Percentiles rank a stretch among this genome's conserved stretches.
phyloP scores from a whole-genome alignment of 2,888 invertebrate species.

The Euplagia quadripunctaria region DNA sequence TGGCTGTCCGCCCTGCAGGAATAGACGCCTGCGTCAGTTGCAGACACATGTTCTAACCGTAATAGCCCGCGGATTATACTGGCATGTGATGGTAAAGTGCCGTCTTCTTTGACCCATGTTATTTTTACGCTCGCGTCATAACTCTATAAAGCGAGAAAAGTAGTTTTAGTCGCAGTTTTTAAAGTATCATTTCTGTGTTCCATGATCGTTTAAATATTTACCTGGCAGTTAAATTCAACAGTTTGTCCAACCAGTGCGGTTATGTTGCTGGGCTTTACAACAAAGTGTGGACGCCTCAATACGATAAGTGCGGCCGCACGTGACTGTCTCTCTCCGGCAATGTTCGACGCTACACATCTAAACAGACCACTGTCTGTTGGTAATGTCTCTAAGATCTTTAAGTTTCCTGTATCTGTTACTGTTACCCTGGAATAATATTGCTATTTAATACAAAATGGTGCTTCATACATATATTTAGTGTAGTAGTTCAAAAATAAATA shows the following conservation, averaged over 20 bases:
- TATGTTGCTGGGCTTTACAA: constrained; percentile 94
- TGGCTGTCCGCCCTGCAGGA: constrained; percentile 97
- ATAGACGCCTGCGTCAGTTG: constrained; percentile 95
- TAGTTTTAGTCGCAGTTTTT: constrained; percentile 9
- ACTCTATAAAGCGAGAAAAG: constrained; percentile 70
- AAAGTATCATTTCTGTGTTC: neutral
- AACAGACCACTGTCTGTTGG: constrained; percentile 96
- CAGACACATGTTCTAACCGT: constrained; percentile 93
- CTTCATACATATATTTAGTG: neutral
- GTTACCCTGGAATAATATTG: constrained; percentile 86
- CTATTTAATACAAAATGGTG: neutral
- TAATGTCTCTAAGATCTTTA: constrained; percentile 96
- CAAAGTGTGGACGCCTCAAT: constrained; percentile 94
- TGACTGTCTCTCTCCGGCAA: constrained; percentile 95
- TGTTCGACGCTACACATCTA: constrained; percentile 96
- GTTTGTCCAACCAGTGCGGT: constrained; percentile 94
- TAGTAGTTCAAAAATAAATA: neutral
- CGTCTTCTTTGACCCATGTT: constrained; percentile 84
- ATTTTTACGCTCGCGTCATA: constrained; percentile 82
- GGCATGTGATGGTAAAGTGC: constrained; percentile 77
- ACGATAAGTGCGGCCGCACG: constrained; percentile 94
- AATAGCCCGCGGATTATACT: constrained; percentile 84
- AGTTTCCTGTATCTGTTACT: constrained; percentile 95
- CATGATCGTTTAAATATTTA: constrained; percentile 35
- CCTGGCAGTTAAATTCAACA: constrained; percentile 94